A percentile compares a stretch with the other conserved stretches of the same genome.
Conservation (phyloP, 1,140 invertebrate species). For the Anagrus nilaparvatae region DNA sequence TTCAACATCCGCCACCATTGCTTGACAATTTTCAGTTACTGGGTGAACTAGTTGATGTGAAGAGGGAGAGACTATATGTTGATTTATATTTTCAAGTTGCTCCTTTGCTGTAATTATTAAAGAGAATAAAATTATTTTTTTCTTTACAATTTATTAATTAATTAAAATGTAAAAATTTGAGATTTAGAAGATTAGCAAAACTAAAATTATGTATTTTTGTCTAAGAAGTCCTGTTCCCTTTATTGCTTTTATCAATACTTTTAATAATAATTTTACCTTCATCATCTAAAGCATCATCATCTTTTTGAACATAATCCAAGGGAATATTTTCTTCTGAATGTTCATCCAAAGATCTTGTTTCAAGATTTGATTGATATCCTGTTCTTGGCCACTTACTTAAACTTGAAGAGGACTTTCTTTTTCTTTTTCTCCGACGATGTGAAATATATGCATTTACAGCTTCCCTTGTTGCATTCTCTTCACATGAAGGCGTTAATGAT, state of each 20-base stretch:
- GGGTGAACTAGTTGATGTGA: conserved; percentile 22
- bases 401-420: conserved; percentile 26
- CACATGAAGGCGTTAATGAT: conserved; percentile 29
- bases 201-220: conserved; percentile 6
- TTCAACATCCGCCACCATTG: conserved; percentile 19
- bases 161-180: no score
- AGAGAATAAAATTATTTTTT: no score
- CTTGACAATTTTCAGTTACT: conserved; percentile 17
- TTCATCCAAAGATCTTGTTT: conserved; percentile 22
- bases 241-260: neutral
- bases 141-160: no score
- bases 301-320: conserved; percentile 28
- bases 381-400: conserved; percentile 32
- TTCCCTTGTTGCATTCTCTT: conserved; percentile 22
- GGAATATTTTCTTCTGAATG: conserved; percentile 27
- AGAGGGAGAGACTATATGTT: conserved; percentile 23
- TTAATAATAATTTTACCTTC: conserved; percentile 24
- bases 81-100: conserved; percentile 24
- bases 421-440: conserved; percentile 33
- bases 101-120: conserved; percentile 30
- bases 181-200: neutral
- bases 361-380: conserved; percentile 19
- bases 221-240: neutral
- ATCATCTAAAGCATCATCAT: conserved; percentile 28
- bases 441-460: conserved; percentile 27